phyloP scores from a whole-genome alignment of 2,888 invertebrate species.

The Penaeus monodon region DNA sequence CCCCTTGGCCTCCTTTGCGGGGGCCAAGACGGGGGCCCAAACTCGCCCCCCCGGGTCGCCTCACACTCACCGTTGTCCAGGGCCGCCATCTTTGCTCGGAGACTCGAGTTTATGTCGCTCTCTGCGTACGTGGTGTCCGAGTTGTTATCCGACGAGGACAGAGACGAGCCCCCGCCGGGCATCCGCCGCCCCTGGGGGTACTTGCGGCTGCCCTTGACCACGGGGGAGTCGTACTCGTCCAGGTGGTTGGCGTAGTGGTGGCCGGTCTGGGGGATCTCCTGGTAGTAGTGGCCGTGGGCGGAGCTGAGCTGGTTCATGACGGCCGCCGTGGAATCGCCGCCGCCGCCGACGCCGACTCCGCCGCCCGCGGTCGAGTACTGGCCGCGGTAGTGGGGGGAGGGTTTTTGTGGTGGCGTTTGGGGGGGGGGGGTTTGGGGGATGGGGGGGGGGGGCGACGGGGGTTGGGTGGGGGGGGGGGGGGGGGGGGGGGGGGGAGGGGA shows the following conservation, averaged over 20 bases:
- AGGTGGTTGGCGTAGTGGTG: constrained; percentile 53
- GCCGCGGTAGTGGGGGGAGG: constrained; percentile 49
- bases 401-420: constrained; percentile 41
- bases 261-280: constrained; percentile 39
- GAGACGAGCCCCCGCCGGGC: constrained; percentile 68
- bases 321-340: constrained; percentile 20
- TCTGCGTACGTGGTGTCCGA: constrained; percentile 68
- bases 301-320: constrained; percentile 51
- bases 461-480: not conserved
- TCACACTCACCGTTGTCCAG: constrained; percentile 66
- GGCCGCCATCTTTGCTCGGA: constrained; percentile 65
- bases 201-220: constrained; percentile 48
- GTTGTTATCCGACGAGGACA: constrained; percentile 67
- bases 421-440: constrained; percentile 50
- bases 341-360: constrained; percentile 10
- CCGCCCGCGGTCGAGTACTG: constrained; percentile 32
- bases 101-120: constrained; percentile 66
- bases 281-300: constrained; percentile 49
- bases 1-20: too few relatives aligned
- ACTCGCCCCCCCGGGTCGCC: too few relatives aligned
- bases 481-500: too few relatives aligned
- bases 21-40: too few relatives aligned
- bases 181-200: constrained; percentile 67
- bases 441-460: constrained; percentile 51
- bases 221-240: constrained; percentile 58